Conservation (phyloP, 2,888 invertebrate genomes). For the Hypsopygia costalis region DNA sequence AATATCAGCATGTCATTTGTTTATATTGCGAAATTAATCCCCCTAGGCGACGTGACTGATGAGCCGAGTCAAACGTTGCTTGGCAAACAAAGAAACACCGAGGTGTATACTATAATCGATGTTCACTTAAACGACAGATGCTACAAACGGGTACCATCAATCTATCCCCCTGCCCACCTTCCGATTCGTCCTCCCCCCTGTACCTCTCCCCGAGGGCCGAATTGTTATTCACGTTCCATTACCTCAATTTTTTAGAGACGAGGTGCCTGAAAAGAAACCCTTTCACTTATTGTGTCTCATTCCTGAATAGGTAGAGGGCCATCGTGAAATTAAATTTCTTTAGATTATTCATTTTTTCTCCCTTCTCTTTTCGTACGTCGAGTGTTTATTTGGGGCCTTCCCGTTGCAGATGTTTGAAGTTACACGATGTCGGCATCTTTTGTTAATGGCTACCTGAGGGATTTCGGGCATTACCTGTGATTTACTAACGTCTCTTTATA, state of each 20-base stretch:
- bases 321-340: conserved; percentile 66
- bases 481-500: conserved; percentile 4
- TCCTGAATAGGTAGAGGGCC: conserved; percentile 59
- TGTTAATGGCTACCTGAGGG: conserved; percentile 20
- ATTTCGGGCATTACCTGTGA: conserved; percentile 14
- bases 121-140: conserved; percentile 78
- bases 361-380: conserved; percentile 23
- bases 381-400: conserved; percentile 29
- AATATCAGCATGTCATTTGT: conserved; percentile 66
- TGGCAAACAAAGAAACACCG: conserved; percentile 70
- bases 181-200: conserved; percentile 23
- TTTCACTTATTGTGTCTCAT: conserved; percentile 74
- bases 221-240: conserved; percentile 80
- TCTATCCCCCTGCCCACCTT: conserved; percentile 51
- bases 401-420: conserved; percentile 29
- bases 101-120: conserved; percentile 75
- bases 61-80: conserved; percentile 61
- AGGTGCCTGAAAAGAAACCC: conserved; percentile 73
- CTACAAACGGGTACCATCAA: conserved; percentile 77
- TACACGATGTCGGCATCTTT: conserved; percentile 23
- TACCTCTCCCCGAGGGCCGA: conserved; percentile 44
- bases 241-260: conserved; percentile 76
- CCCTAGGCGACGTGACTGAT: conserved; percentile 53
- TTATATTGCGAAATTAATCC: conserved; percentile 66
- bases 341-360: conserved; percentile 52